A percentile compares a stretch with the other conserved stretches of the same genome.
Conservation (phyloP, 35 echinoderm and acorn worm species). For the Chiridota heheva region DNA sequence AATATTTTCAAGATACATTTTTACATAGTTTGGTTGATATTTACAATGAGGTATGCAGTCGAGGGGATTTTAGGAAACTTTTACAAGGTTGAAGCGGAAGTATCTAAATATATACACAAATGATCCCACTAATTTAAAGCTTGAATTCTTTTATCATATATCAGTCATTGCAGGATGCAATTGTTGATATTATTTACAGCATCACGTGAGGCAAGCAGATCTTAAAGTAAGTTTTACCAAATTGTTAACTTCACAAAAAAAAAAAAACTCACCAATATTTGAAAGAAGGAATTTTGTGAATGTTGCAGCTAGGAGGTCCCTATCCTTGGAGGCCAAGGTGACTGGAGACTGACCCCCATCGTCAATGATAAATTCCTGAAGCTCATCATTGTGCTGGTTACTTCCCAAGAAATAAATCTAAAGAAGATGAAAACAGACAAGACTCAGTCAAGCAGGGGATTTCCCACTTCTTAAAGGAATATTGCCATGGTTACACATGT, state of each 20-base stretch:
- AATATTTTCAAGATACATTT: no score
- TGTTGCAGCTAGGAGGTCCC: conserved; percentile 90
- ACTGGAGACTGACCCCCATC: conserved; percentile 86
- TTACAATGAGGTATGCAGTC: no score
- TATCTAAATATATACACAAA: no score
- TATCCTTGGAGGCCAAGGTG: conserved; percentile 70
- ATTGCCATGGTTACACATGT: no score
- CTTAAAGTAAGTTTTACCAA: neutral
- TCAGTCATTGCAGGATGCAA: no score
- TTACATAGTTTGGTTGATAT: no score
- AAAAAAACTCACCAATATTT: conserved; percentile 83
- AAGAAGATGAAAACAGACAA: neutral
- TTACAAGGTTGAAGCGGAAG: no score
- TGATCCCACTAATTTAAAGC: no score
- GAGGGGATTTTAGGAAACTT: no score
- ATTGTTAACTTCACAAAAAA: neutral
- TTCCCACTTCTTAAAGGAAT: no score
- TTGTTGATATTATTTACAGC: neutral
- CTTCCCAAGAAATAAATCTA: conserved; percentile 80
- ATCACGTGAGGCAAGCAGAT: neutral
- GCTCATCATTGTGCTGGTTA: conserved; percentile 31
- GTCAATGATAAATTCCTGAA: conserved; percentile 79
- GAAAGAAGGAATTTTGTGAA: conserved; percentile 94
- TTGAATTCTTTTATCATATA: no score
- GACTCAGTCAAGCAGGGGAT: no score